Percentiles rank a stretch among this genome's conserved stretches.
Conservation (phyloP, 2,113 vertebrate species). For the Glaucidium brasilianum region DNA sequence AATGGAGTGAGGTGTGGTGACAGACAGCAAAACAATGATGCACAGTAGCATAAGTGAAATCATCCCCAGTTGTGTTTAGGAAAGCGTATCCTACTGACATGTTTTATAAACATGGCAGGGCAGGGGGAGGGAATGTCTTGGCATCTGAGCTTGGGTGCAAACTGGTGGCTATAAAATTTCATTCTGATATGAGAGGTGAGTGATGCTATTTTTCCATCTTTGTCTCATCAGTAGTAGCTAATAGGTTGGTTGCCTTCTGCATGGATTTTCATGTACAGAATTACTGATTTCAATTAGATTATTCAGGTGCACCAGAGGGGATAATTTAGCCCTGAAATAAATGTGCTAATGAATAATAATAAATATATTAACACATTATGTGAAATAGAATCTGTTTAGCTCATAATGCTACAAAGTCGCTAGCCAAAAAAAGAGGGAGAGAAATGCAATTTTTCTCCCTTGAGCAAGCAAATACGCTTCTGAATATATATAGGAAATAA, state of each 20-base stretch:
- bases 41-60: not conserved
- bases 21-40: not conserved
- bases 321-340: constrained; percentile 7
- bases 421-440: not conserved
- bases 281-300: not conserved
- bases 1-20: not conserved
- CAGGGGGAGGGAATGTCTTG: not conserved
- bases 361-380: not conserved
- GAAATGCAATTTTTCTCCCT: not conserved
- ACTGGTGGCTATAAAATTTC: not conserved
- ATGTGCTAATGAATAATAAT: constrained; percentile 3
- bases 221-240: not conserved
- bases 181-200: not conserved
- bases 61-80: not conserved
- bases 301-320: not conserved
- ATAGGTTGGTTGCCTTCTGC: not conserved
- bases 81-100: not conserved
- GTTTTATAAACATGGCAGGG: not conserved
- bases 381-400: not conserved
- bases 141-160: not conserved
- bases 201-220: not conserved
- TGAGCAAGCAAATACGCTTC: not conserved
- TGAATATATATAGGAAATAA: not conserved
- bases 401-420: not conserved
- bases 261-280: not conserved